Evolutionary conservation across 1,140 invertebrate species (phyloP), one percentile per base, ranked within the genome.

Genomic region (Cydia pomonella): DNA sequence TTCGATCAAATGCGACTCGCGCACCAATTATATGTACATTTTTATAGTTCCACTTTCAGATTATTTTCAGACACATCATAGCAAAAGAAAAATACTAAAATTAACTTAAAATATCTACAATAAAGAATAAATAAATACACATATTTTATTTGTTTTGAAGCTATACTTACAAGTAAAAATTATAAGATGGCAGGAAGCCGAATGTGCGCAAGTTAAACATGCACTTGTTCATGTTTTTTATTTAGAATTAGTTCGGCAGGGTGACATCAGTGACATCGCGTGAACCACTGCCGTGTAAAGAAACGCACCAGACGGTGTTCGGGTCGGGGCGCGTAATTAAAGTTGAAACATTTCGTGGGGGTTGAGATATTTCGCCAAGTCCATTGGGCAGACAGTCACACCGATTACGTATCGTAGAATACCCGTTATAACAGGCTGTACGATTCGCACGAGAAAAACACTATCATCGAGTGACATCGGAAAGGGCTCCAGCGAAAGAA

Each of bases 241-340:
- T 16, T 53, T 9, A 18, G 50, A 33, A 66, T 66, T 66, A 66
- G 16, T 29, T 12, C 5, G 27, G 27, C 18, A 23, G 18, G 69
- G 33, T 44, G 50, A 44, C 44, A 74, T 83, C 72, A 38, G 33
- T 44, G 50, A 44, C 44, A 74, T 83, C 72, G 79, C 79, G 78
- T 81, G 81, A 78, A 76, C 50, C 72, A 78, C 73, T 78, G 74
- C 74, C 27, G 76, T 75, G 77, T 74, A 79, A 80, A 73, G 75
- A 79, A 81, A 74, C 74, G 76, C 47, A 72, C 75, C 77, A 75
- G 75, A 78, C 47, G 72, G 66, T 73, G 73, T 77, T 63, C 66
- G 79, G 29, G 53, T 50, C 63, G 73, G 50, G 73, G 38, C 73
- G 64, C 75, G 71, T 78, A 78, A 79, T 79, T 79, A 79, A 75